Evolutionary conservation across 2,888 invertebrate genomes (phyloP).

Genomic region (Pseudococcus longispinus): DNA sequence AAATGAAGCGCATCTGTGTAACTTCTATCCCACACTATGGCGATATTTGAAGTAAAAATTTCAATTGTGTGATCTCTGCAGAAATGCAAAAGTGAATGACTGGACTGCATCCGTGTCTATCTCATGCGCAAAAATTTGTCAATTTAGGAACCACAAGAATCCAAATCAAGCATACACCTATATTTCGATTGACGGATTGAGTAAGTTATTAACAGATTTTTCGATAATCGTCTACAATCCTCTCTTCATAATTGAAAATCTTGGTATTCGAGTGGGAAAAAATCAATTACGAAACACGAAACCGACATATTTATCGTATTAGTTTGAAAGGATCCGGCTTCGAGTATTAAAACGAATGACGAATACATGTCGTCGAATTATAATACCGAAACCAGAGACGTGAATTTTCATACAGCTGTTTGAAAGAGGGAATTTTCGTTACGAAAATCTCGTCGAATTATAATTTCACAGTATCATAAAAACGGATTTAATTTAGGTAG

Average conservation of each 20-base stretch:
- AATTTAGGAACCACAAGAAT: neutral
- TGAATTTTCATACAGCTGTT: neutral
- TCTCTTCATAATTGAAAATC: neutral
- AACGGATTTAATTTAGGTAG: neutral
- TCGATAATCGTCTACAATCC: neutral
- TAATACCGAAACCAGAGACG: neutral
- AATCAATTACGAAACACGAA: neutral
- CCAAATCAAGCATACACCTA: no score
- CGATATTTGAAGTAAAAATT: neutral
- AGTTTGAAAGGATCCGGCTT: neutral
- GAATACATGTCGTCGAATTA: neutral
- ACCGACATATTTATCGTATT: neutral
- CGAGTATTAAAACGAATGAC: neutral
- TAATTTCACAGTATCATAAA: neutral
- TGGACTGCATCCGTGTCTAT: neutral
- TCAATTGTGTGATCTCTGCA: neutral
- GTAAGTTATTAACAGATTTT: neutral
- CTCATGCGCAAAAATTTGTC: neutral
- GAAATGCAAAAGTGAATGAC: neutral
- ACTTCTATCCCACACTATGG: neutral
- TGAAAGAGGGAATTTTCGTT: neutral
- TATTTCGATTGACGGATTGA: no score
- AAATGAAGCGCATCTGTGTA: slow-evolving; percentile 28
- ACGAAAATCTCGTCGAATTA: neutral
- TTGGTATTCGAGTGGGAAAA: neutral